Conservation (phyloP, 2,888 invertebrate species). For the Elegia similella region DNA sequence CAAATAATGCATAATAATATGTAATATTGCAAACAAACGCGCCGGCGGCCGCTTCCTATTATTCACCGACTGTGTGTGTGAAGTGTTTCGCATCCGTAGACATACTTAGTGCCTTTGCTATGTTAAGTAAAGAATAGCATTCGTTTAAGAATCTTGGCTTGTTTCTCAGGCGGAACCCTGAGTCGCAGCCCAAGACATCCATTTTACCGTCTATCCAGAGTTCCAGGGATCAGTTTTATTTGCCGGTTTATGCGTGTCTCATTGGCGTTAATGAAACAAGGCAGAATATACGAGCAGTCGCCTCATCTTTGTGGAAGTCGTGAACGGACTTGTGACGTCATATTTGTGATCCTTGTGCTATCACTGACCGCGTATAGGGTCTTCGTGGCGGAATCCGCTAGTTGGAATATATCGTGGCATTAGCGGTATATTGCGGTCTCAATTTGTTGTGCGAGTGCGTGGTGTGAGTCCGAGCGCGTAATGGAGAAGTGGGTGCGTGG, state of each 20-base stretch:
- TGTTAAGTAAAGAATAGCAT: neutral
- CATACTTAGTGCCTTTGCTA: neutral
- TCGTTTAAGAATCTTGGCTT: neutral
- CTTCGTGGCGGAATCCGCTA: slow-evolving; percentile 22
- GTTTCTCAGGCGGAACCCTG: neutral
- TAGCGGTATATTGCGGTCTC: slow-evolving; percentile 36
- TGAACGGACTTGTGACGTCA: slow-evolving; percentile 46
- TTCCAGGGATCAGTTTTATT: slow-evolving; percentile 35
- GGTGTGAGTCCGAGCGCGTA: slow-evolving; percentile 19
- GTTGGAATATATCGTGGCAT: slow-evolving; percentile 31
- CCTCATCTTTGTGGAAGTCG: slow-evolving; percentile 28
- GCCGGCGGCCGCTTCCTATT: neutral
- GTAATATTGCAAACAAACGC: slow-evolving; percentile 9
- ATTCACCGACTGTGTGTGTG: slow-evolving; percentile 1
- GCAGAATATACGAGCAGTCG: slow-evolving; percentile 30
- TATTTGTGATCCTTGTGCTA: slow-evolving; percentile 44
- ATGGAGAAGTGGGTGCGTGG: slow-evolving; percentile 15
- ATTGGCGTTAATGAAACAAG: slow-evolving; percentile 39
- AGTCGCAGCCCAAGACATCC: neutral
- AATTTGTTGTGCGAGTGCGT: slow-evolving; percentile 10
- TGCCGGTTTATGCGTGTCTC: slow-evolving; percentile 33
- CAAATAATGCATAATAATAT: slow-evolving; percentile 26
- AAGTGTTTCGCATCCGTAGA: neutral
- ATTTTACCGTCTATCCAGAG: slow-evolving; percentile 19
- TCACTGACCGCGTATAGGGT: slow-evolving; percentile 35